phyloP scores from a whole-genome alignment of 2,113 vertebrate species.

The Oryzias curvinotus region DNA sequence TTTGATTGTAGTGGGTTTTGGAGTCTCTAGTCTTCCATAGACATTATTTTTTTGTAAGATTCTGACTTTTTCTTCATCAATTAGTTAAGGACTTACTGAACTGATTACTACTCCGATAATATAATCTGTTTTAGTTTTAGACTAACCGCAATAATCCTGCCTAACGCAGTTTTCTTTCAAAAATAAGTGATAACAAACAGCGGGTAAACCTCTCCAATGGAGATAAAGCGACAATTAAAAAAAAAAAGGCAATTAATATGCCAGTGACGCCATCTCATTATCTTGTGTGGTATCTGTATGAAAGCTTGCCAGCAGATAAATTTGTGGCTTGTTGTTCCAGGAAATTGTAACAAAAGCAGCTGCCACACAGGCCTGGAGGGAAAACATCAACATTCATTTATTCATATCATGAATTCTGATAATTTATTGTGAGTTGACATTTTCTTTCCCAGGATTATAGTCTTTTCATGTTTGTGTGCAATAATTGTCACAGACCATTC shows the following conservation, averaged over 20 bases:
- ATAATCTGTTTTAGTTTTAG: too few relatives aligned
- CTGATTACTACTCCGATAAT: too few relatives aligned
- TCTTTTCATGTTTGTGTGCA: background rate
- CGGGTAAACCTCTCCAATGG: too few relatives aligned
- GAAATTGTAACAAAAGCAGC: constrained; percentile 23
- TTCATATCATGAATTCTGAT: background rate
- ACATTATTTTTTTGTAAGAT: too few relatives aligned
- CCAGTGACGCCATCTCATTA: constrained; percentile 17
- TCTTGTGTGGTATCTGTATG: constrained; percentile 4
- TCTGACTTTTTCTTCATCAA: too few relatives aligned
- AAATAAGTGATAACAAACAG: too few relatives aligned
- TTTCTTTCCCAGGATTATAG: background rate
- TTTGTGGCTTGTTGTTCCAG: constrained; percentile 19
- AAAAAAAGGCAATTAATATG: constrained; percentile 1
- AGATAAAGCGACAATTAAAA: too few relatives aligned
- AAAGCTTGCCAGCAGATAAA: constrained; percentile 20
- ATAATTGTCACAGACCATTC: background rate
- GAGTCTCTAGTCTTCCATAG: too few relatives aligned
- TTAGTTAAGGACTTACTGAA: too few relatives aligned
- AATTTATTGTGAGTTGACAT: constrained; percentile 16
- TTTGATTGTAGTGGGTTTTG: too few relatives aligned
- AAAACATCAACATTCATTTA: constrained; percentile 13
- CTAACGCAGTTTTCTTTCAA: too few relatives aligned
- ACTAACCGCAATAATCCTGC: too few relatives aligned
- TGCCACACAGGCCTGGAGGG: constrained; percentile 4